phyloP scores from a whole-genome alignment of 2,113 vertebrate species.

The Phrynosoma platyrhinos region DNA sequence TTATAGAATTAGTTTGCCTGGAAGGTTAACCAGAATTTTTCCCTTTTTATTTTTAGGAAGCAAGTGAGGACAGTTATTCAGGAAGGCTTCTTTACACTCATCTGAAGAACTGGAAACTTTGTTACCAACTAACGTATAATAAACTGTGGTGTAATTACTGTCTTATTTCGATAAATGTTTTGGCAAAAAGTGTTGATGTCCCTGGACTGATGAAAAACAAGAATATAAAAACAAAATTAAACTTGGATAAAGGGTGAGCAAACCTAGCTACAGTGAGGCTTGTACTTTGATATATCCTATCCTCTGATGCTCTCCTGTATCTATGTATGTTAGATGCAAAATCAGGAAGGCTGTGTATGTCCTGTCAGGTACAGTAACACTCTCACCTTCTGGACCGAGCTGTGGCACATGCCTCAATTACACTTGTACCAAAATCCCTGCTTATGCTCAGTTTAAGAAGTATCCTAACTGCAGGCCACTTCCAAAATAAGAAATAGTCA shows the following conservation, averaged over 20 bases:
- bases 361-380: not conserved
- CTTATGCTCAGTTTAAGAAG: too few species aligned
- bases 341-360: not conserved
- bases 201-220: not conserved
- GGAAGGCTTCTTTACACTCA: not conserved
- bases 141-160: not conserved
- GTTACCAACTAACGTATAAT: not conserved
- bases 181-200: not conserved
- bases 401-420: not conserved
- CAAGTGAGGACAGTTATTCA: not conserved
- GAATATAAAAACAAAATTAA: not conserved
- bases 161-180: too few species aligned
- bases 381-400: not conserved
- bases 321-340: not conserved
- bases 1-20: not conserved
- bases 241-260: not conserved
- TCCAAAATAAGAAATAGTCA: too few species aligned
- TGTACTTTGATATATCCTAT: too few species aligned
- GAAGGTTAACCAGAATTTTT: not conserved
- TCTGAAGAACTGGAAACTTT: not conserved
- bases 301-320: not conserved
- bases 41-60: not conserved
- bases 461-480: too few species aligned
- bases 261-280: not conserved
- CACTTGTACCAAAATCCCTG: too few species aligned